Evolutionary conservation across 2,113 vertebrate genomes (phyloP).

Genomic region (Hemibagrus wyckioides): DNA sequence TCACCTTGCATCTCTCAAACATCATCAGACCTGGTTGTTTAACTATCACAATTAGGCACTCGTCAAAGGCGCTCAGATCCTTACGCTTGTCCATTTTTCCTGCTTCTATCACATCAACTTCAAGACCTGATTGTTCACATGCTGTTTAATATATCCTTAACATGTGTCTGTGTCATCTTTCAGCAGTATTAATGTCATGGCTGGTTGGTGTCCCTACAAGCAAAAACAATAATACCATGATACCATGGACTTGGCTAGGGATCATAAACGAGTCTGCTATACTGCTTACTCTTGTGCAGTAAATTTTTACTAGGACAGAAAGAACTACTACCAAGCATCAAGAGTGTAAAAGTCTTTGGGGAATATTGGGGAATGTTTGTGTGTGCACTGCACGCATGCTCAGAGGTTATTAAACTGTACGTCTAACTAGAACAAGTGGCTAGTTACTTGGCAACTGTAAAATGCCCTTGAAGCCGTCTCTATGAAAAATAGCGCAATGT

Average conservation of each 20-base stretch:
- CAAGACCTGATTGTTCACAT: too few species aligned
- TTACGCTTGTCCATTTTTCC: too few species aligned
- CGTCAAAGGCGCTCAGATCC: too few species aligned
- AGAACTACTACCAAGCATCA: not conserved
- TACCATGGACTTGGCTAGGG: not conserved
- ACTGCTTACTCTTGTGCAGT: not conserved
- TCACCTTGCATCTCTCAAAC: too few species aligned
- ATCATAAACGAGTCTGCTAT: not conserved
- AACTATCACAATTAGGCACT: too few species aligned
- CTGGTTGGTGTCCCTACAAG: too few species aligned
- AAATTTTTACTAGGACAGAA: not conserved
- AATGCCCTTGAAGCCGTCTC: not conserved
- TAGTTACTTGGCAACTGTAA: slow-evolving; percentile 22
- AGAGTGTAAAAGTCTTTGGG: not conserved
- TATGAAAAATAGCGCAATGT: not conserved
- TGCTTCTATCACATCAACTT: too few species aligned
- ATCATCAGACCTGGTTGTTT: too few species aligned
- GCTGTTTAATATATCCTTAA: too few species aligned
- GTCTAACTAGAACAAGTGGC: not conserved
- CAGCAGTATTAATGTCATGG: too few species aligned
- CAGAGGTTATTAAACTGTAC: not conserved
- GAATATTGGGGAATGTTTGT: not conserved
- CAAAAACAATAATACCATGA: not conserved
- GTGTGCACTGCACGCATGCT: not conserved
- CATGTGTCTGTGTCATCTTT: too few species aligned